Evolutionary conservation across 2,113 vertebrate species (phyloP), one percentile per base, ranked within the genome.

Genomic region (Cyanoramphus novaezelandiae): DNA sequence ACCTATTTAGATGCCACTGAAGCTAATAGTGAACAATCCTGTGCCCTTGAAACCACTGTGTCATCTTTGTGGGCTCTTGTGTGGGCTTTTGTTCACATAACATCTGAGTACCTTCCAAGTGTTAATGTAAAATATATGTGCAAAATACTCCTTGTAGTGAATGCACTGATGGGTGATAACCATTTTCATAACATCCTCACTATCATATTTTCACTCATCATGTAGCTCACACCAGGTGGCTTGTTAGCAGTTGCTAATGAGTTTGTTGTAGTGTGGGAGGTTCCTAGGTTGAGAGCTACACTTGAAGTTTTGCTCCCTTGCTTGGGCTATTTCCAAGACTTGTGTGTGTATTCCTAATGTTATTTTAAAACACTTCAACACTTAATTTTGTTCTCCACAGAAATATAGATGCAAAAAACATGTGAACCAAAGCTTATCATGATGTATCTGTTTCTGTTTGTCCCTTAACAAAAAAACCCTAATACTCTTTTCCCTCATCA

Each of bases 131-230:
- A 96, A 89, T 95, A 82, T 7, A 85, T 39, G 95, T 96, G 91
- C 88, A 94, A 96, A 97, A 85, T 87, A 96, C 77, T 94, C 78
- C 93, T 96, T 83, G 93, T 94, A 93, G 92, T 96, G 94, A 92
- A 89, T 77, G 81, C 95, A 89, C 90, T 84, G 93, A 92, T 94
- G 92, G 90, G 95, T 96, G 96, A 97, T 96, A 97, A 97, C 86
- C 95, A 84, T 89, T 92, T 94, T 93, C 95, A 91, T 95, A 97
- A 95, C 91, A 96, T 96, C 86, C 90, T 92, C 35, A 8, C 94
- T 68, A 28, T 87, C 49, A 6, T 96, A 93, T 96, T 96, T 97
- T 96, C 96, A 96, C 96, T 96, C 96, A 84, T 52, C 95, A 64
- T 92, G 53, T 90, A 74, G 91, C 94, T 96, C 82, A 92, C 88